Percentiles rank a stretch among this genome's conserved stretches.
Evolutionary conservation across 2,888 invertebrate species (phyloP).

Genomic region (Latrodectus hesperus): DNA sequence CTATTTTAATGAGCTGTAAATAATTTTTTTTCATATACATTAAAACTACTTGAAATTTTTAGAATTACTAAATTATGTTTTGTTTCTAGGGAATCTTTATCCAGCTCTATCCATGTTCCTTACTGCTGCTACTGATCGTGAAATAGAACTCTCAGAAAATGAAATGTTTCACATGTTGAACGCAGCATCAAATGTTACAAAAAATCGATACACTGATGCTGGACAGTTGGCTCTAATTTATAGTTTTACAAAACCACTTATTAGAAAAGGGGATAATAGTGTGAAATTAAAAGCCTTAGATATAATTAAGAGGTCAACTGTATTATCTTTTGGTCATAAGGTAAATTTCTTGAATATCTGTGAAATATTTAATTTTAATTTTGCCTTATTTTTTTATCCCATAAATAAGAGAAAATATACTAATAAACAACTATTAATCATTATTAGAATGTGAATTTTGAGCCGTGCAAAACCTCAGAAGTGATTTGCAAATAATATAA

Average conservation of each 20-base stretch:
- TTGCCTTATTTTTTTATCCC: too few relatives aligned
- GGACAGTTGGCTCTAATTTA: constrained; percentile 57
- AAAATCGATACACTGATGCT: constrained; percentile 37
- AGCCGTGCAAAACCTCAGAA: too few relatives aligned
- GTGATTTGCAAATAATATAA: too few relatives aligned
- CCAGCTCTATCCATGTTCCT: constrained; percentile 49
- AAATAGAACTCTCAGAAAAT: background rate
- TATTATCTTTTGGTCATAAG: constrained; percentile 50
- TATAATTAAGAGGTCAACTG: constrained; percentile 47
- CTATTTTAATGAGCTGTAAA: too few relatives aligned
- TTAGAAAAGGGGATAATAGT: constrained; percentile 20
- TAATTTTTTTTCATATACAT: too few relatives aligned
- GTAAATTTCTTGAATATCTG: constrained; percentile 17
- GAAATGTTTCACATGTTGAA: constrained; percentile 41
- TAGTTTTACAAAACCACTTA: constrained; percentile 54
- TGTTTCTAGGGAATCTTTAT: constrained; percentile 34
- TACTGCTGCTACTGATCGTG: constrained; percentile 38
- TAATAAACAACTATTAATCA: too few relatives aligned
- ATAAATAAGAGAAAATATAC: too few relatives aligned
- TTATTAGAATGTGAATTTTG: too few relatives aligned
- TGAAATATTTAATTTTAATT: too few relatives aligned
- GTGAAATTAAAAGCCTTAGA: constrained; percentile 51
- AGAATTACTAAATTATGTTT: too few relatives aligned
- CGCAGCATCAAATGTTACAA: constrained; percentile 37
- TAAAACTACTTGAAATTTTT: too few relatives aligned